Base-by-base conservation (phyloP, 2,888 invertebrate species). In the Harmothoe impar region DNA sequence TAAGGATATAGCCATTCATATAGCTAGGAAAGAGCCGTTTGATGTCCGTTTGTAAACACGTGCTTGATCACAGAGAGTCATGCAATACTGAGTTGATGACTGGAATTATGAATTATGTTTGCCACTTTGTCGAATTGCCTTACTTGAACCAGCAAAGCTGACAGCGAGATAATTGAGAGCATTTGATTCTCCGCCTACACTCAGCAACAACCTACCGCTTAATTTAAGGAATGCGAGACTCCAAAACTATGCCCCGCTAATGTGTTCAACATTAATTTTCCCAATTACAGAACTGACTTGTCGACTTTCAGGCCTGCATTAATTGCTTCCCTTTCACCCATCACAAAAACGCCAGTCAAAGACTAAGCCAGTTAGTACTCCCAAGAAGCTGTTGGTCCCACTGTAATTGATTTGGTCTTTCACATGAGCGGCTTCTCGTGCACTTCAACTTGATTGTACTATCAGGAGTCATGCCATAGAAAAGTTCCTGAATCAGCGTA, bases 301-400 rank as follows among this genome's bases (percentile, higher is more conserved):
- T 43, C 10, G 10, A 43, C 43, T 43, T 43, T 62, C 62, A 62
- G 20, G 62, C n/a, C 62, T n/a, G 62, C 62, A 62, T 62, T 62
- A 62, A 62, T 62, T 62, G 62, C 62, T 62, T 20, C 62, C n/a
- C 62, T 20, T n/a, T 62, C 62, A 62, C 62, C 62, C 62, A 20
- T 43, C 12, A 20, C 3, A 62, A 62, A 62, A 62, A 62, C 62
- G 7, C 62, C 3, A 62, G 62, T 62, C 62, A 62, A 62, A 62
- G 62, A 62, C 62, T n/a, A 62, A 62, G 62, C 62, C n/a, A 62
- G n/a, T 62, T 62, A n/a, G 3, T 1, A 20, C n/a, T 3, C 23
- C 20, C 20, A n/a, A n/a, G 23, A 62, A n/a, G 1, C 62, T 62
- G 20, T 62, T 62, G 20, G 20, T 62, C 62, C n/a, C 20, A 3